Base-by-base conservation (phyloP, 2,113 vertebrate species). In the Anser cygnoides region DNA sequence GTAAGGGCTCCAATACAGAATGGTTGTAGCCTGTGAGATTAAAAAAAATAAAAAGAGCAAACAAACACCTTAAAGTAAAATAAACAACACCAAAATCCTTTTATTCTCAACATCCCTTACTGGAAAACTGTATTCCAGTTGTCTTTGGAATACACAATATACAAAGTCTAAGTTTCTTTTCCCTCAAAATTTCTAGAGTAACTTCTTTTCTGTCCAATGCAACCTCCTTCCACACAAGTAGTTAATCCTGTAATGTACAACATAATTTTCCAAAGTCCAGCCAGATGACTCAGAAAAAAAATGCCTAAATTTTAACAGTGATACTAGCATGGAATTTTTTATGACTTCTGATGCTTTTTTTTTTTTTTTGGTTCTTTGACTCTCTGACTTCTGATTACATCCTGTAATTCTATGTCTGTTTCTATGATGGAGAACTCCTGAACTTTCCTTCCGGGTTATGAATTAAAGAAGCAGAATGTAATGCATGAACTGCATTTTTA, bases 21-120 rank as follows among this genome's bases (percentile, higher is more conserved):
- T 20, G 2, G 4, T 54, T 59, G 8, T 12, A 50, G 6, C 17
- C 8, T 66, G 46, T 12, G 14, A 57, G 6, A 13, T 25, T 28
- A 28, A 63, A 63, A 63, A 7, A 63, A 26, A 16, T 9, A 14
- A 35, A 23, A 26, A 25, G 4, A 15, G 31, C 82, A 61, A 80
- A 58, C 49, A 1, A 0, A 13, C 13, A 43, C 44, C 26, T 58
- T 58, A 13, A 57, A 80, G 76, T 73, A 43, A 93, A 88, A 77
- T 26, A 1, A 70, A 26, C 3, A 55, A 31, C 4, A 44, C 0
- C 3, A 20, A 43, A 20, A 5, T 12, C 1, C 4, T 26, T 68
- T 92, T 76, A 29, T 65, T 80, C 26, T 16, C 65, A 86, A 50
- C 58, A 59, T 19, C 17, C 6, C 5, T 62, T 46, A 31, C 5